These are phyloP conservation scores for Eulemur albifrons DNA, from an alignment of 2,797 vertebrate genomes.

Conservation along the genomic window DNA sequence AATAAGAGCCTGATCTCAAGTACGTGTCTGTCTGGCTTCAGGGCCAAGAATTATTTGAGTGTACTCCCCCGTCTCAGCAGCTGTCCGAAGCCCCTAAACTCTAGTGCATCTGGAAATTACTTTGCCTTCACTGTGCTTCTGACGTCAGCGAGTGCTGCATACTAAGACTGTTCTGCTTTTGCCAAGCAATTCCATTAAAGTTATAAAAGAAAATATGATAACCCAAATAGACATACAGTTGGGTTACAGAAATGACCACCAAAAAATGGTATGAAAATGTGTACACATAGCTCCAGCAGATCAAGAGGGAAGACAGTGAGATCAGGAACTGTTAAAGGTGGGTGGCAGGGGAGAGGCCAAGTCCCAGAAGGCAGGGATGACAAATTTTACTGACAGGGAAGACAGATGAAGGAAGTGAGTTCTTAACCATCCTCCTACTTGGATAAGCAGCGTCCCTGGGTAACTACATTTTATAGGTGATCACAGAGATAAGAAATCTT, in stretches of 20 bases:
- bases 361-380: neutral
- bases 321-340: neutral
- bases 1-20: neutral
- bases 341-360: neutral
- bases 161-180: neutral
- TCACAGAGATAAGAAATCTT: neutral
- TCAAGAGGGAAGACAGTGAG: neutral
- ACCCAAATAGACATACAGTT: neutral
- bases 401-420: neutral
- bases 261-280: neutral
- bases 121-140: neutral
- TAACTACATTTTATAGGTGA: neutral
- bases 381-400: neutral
- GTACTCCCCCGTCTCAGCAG: neutral
- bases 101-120: neutral
- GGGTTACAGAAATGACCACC: neutral
- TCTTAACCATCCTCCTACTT: neutral
- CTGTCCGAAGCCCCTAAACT: neutral
- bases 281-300: neutral
- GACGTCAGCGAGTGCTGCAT: neutral
- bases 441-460: neutral
- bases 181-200: neutral
- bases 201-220: neutral
- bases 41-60: neutral
- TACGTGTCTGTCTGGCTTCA: neutral